Base-by-base conservation (phyloP, 1,140 invertebrate species). In the Batillaria attramentaria region DNA sequence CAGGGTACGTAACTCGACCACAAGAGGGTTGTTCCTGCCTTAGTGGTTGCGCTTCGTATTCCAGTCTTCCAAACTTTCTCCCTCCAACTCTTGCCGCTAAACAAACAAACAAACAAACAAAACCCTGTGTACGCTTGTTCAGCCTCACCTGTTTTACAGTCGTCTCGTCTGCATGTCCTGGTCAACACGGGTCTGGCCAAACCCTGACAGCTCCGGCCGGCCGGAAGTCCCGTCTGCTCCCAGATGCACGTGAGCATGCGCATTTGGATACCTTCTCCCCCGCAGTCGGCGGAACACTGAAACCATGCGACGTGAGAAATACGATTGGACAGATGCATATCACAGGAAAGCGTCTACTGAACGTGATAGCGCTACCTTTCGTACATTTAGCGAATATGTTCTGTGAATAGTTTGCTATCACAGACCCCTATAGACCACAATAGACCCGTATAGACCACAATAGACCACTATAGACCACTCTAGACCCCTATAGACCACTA, bases 171-270 rank as follows among this genome's bases (percentile, higher is more conserved):
- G 74, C 85, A 87, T 0, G 62, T 62, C 31, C 79, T 77, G 24
- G 57, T 77, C 1, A 83, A 70, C 16, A 72, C 72, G 1, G 85
- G 85, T 46, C 83, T 70, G 16, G 57, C 54, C 57, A 85, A 31
- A 24, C 69, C 68, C 31, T 82, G 70, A 80, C 85, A 87, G 33
- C 66, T 69, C n/a, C 80, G 54, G 4, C 83, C 84, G 1, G 83
- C 85, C 16, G 83, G 74, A n/a, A 75, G 20, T 24, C 80, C 82
- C 3, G 73, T 81, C 13, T 57, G 69, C 24, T 79, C 69, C 85
- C 85, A 87, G 6, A 83, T 77, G 70, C 85, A 87, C 10, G 66
- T 83, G 24, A 87, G 62, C 75, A 83, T 83, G 28, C 85, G 72
- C 1, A 79, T 79, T 77, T 80, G 81, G 46, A 81, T 80, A 10